Conservation (phyloP, 2,888 invertebrate genomes). For the Steinernema hermaphroditum region DNA sequence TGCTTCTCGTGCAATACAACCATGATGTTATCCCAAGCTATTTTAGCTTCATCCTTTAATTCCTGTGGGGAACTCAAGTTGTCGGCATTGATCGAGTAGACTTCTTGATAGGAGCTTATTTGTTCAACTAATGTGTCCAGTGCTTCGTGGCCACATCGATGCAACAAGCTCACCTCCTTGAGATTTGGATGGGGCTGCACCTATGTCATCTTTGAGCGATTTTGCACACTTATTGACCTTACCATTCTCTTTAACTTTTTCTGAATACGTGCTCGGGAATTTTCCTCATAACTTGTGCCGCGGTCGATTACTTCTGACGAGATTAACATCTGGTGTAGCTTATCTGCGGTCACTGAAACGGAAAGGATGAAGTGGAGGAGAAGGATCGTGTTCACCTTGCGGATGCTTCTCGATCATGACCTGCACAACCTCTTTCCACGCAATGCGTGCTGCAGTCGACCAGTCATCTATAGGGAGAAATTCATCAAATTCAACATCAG, state of each 20-base stretch:
- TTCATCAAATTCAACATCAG: neutral
- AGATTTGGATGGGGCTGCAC: neutral
- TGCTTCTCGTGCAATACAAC: neutral
- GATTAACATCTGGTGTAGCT: neutral
- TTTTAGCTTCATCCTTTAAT: neutral
- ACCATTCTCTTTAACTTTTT: too few relatives aligned
- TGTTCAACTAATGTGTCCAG: neutral
- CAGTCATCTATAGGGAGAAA: neutral
- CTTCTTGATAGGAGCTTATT: neutral
- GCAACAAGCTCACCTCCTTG: neutral
- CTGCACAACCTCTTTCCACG: neutral
- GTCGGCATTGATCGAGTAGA: neutral
- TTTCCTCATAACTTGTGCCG: too few relatives aligned
- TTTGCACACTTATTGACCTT: too few relatives aligned
- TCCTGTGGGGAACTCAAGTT: neutral
- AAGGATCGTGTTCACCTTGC: neutral
- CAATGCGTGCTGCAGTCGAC: neutral
- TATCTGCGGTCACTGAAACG: neutral
- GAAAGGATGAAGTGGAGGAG: neutral
- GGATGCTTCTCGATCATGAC: neutral
- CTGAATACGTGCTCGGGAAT: too few relatives aligned
- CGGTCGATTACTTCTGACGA: neutral
- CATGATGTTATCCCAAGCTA: neutral
- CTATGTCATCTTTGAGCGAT: too few relatives aligned
- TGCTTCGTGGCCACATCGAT: neutral